phyloP scores from a whole-genome alignment of 2,113 vertebrate genomes.

The Brachionichthys hirsutus region DNA sequence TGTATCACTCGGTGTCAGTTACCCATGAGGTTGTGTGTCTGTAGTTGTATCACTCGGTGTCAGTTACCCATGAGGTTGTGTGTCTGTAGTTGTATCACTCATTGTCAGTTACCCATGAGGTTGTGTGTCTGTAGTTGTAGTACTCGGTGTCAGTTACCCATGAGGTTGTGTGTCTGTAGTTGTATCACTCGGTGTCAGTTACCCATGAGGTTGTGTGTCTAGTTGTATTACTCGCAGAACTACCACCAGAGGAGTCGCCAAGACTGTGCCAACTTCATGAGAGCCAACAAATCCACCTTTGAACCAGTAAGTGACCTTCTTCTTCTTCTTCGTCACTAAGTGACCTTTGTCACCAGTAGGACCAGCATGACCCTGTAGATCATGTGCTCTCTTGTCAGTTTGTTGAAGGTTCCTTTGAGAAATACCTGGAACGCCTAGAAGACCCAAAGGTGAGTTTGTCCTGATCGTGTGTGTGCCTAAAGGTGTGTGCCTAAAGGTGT shows the following conservation, averaged over 20 bases:
- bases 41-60: slow-evolving; percentile 2
- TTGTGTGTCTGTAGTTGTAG: slow-evolving; percentile 1
- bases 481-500: neutral
- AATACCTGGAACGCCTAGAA: slow-evolving; percentile 90
- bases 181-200: too few relatives aligned
- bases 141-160: too few relatives aligned
- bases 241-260: slow-evolving; percentile 86
- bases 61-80: too few relatives aligned
- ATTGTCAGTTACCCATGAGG: too few relatives aligned
- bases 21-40: slow-evolving; percentile 7
- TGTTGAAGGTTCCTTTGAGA: slow-evolving; percentile 96
- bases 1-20: too few relatives aligned
- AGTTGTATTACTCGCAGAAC: slow-evolving; percentile 82
- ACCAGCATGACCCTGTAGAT: neutral
- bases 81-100: neutral
- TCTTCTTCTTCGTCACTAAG: too few relatives aligned
- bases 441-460: slow-evolving; percentile 87
- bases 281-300: slow-evolving; percentile 82
- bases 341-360: too few relatives aligned
- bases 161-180: slow-evolving; percentile 1
- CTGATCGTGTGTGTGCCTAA: too few relatives aligned
- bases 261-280: slow-evolving; percentile 87
- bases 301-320: slow-evolving; percentile 85
- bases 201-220: slow-evolving; percentile 20
- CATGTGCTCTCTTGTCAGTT: slow-evolving; percentile 75